A percentile compares a stretch with the other conserved stretches of the same genome.
Evolutionary conservation across 2,797 vertebrate genomes (phyloP).

Genomic region (Chloroceryle amazona): DNA sequence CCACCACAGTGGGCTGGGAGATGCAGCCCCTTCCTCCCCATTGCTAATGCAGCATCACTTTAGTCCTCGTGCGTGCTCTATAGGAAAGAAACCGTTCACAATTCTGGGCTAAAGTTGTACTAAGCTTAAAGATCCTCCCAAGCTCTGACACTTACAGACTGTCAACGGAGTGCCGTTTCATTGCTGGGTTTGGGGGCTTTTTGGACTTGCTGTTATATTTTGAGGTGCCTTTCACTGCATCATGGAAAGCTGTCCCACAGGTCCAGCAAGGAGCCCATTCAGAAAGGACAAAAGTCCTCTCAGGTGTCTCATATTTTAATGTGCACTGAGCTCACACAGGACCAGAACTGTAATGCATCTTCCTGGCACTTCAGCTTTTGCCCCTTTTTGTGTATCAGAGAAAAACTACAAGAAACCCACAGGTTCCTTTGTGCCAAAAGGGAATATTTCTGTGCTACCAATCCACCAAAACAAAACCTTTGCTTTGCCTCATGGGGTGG

Average conservation of each 20-base stretch:
- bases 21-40: slow-evolving; percentile 49
- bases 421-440: fast-evolving
- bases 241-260: neutral
- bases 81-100: neutral
- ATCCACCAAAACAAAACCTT: neutral
- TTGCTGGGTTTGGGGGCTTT: neutral
- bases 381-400: neutral
- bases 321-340: neutral
- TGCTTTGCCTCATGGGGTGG: neutral
- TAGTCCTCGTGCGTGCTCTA: neutral
- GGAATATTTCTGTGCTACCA: neutral
- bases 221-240: neutral
- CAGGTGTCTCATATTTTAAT: neutral
- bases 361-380: neutral
- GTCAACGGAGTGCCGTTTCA: fast-evolving
- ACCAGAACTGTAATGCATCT: fast-evolving
- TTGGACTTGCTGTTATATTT: neutral
- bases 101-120: neutral
- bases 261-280: neutral
- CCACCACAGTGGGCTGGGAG: slow-evolving; percentile 23
- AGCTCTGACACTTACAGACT: neutral
- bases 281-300: neutral
- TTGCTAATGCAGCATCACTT: neutral
- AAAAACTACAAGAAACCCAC: fast-evolving
- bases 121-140: neutral